Evolutionary conservation across 2,113 vertebrate genomes (phyloP).

Genomic region (Esox niger): DNA sequence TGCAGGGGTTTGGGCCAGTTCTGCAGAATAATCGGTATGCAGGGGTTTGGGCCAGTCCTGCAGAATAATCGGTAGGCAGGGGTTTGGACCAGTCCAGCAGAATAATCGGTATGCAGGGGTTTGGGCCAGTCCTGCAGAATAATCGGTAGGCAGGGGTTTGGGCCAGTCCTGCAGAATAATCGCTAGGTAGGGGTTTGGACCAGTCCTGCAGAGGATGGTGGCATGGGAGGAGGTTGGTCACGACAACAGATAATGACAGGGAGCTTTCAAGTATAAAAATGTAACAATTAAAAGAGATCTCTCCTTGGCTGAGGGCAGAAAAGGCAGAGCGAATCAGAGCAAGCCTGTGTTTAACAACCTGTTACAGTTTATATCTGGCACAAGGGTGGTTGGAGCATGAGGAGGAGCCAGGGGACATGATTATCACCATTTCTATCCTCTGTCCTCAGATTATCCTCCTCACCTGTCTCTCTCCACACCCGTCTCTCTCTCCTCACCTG

Average conservation of each 20-base stretch:
- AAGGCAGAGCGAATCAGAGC: slow-evolving; percentile 72
- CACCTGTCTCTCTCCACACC: too few species aligned
- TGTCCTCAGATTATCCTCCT: not conserved
- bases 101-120: too few species aligned
- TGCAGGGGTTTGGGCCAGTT: too few species aligned
- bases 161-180: too few species aligned
- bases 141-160: too few species aligned
- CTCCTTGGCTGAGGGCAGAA: slow-evolving; percentile 76
- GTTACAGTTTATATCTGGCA: slow-evolving; percentile 57
- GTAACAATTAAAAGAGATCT: slow-evolving; percentile 71
- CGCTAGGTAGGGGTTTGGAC: too few species aligned
- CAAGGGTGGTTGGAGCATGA: slow-evolving; percentile 23
- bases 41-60: too few species aligned
- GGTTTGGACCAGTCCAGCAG: too few species aligned
- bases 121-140: too few species aligned
- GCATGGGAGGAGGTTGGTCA: slow-evolving; percentile 24
- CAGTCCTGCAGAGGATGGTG: too few species aligned
- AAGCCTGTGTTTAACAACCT: slow-evolving; percentile 71
- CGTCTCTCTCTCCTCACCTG: not conserved
- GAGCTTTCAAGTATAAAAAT: slow-evolving; percentile 75
- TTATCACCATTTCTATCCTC: slow-evolving; percentile 55
- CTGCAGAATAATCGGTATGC: too few species aligned
- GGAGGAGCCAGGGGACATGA: slow-evolving; percentile 57
- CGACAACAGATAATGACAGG: slow-evolving; percentile 40
- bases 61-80: too few species aligned